Evolutionary conservation across 35 echinoderm and acorn worm species (phyloP).

Genomic region (Amphiura filiformis): DNA sequence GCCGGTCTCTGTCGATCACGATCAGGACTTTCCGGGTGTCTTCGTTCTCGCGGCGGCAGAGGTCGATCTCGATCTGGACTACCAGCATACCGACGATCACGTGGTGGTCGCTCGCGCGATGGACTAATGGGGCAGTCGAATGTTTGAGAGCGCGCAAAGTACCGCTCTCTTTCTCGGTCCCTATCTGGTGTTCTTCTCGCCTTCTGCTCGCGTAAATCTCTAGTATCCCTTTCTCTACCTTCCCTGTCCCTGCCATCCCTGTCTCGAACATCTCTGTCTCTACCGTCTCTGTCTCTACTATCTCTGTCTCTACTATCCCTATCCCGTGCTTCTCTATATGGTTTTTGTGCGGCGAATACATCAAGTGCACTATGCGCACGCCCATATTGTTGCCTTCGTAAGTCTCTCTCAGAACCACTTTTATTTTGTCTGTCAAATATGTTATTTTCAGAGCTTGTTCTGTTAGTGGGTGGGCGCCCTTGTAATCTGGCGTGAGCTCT

Average conservation of each 20-base stretch:
- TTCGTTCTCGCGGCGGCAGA: not conserved
- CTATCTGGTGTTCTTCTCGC: not conserved
- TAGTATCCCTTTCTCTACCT: not conserved
- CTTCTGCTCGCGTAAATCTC: not conserved
- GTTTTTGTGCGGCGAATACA: conserved; percentile 42
- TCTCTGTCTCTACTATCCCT: not conserved
- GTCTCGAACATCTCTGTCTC: no score
- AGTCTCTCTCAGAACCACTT: conserved; percentile 13
- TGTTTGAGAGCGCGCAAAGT: not conserved
- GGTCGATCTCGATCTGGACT: not conserved
- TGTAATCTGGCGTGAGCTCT: conserved; percentile 24
- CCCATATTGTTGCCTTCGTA: conserved; percentile 23
- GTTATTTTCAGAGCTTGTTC: conserved; percentile 39
- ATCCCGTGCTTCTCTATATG: conserved; percentile 3
- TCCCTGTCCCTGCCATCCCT: not conserved
- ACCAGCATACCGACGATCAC: not conserved
- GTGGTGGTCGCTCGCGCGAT: not conserved
- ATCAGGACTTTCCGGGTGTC: not conserved
- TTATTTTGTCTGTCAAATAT: conserved; percentile 28
- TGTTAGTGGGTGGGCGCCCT: conserved; percentile 9
- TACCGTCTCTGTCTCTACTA: no score
- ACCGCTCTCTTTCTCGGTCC: not conserved
- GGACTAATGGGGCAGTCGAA: not conserved
- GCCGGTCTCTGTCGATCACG: not conserved
- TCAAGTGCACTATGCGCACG: conserved; percentile 49